These are phyloP conservation scores for Semibalanus balanoides DNA, from an alignment of 1,140 invertebrate genomes.

Conservation along the genomic window DNA sequence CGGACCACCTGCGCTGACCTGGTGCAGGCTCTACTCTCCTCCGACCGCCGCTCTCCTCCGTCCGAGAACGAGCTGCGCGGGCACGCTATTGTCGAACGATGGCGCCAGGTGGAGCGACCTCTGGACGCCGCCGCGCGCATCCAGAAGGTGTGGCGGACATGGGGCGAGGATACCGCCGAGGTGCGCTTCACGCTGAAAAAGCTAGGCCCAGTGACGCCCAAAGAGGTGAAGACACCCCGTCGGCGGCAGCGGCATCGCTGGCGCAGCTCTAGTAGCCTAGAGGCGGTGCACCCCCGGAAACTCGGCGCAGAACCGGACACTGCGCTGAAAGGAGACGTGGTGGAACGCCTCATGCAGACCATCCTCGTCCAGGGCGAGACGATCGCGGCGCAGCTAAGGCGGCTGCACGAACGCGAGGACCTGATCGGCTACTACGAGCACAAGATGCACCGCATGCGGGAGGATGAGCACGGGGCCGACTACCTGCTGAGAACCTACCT, in stretches of 20 bases:
- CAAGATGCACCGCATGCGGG: slow-evolving; percentile 49
- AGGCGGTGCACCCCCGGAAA: slow-evolving; percentile 19
- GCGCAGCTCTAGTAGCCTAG: slow-evolving; percentile 16
- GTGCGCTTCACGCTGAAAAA: slow-evolving; percentile 38
- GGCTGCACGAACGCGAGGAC: slow-evolving; percentile 53
- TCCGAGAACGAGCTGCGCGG: slow-evolving; percentile 23
- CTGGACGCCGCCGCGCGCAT: slow-evolving; percentile 50
- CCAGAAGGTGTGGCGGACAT: slow-evolving; percentile 49
- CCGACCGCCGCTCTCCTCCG: slow-evolving; percentile 26
- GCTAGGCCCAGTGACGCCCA: slow-evolving; percentile 21
- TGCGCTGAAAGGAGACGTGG: slow-evolving; percentile 23
- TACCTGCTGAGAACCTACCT: slow-evolving; percentile 66
- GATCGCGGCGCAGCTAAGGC: slow-evolving; percentile 51
- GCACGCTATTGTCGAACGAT: slow-evolving; percentile 31
- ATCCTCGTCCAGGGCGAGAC: slow-evolving; percentile 65
- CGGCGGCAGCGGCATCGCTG: slow-evolving; percentile 19
- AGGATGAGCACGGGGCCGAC: slow-evolving; percentile 58
- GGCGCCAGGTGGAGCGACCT: slow-evolving; percentile 47
- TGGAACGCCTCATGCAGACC: slow-evolving; percentile 54
- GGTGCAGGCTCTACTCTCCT: slow-evolving; percentile 45
- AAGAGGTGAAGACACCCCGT: slow-evolving; percentile 19
- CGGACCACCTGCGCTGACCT: slow-evolving; percentile 63
- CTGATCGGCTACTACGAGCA: slow-evolving; percentile 60
- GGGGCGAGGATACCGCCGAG: slow-evolving; percentile 52
- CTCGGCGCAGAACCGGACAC: neutral